phyloP scores from a whole-genome alignment of 2,888 invertebrate species.

The Plemyria rubiginata region DNA sequence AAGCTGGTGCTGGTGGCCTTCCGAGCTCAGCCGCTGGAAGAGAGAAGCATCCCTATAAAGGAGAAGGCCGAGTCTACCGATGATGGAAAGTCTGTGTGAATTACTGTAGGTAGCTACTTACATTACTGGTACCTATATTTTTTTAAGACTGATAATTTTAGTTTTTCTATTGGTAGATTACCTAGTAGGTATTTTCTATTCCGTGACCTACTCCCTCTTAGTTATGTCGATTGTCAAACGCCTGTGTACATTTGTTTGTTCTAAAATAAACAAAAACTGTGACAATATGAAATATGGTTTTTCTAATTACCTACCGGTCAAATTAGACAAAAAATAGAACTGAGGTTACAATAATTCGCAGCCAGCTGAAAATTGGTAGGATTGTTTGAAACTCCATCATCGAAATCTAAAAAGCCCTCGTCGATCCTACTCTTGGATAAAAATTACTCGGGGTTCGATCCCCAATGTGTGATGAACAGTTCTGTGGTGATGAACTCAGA shows the following conservation, averaged over 20 bases:
- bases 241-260: neutral
- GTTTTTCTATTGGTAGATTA: neutral
- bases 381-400: too few relatives aligned
- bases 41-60: constrained; percentile 67
- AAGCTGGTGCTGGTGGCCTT: constrained; percentile 89
- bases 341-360: too few relatives aligned
- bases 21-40: constrained; percentile 66
- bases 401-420: too few relatives aligned
- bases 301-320: neutral
- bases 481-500: too few relatives aligned
- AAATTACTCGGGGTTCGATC: too few relatives aligned
- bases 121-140: neutral
- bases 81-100: constrained; percentile 31
- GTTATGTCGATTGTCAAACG: too few relatives aligned
- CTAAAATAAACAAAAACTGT: neutral
- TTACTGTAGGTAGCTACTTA: constrained; percentile 3
- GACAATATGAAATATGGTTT: neutral
- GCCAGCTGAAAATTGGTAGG: too few relatives aligned
- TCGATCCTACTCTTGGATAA: too few relatives aligned
- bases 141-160: constrained; percentile 4
- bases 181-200: too few relatives aligned
- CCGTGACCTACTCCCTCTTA: too few relatives aligned
- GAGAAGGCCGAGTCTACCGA: constrained; percentile 50
- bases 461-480: too few relatives aligned
- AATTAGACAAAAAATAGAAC: too few relatives aligned